Conservation (phyloP, 2,113 vertebrate species). For the Ctenomys sociabilis region DNA sequence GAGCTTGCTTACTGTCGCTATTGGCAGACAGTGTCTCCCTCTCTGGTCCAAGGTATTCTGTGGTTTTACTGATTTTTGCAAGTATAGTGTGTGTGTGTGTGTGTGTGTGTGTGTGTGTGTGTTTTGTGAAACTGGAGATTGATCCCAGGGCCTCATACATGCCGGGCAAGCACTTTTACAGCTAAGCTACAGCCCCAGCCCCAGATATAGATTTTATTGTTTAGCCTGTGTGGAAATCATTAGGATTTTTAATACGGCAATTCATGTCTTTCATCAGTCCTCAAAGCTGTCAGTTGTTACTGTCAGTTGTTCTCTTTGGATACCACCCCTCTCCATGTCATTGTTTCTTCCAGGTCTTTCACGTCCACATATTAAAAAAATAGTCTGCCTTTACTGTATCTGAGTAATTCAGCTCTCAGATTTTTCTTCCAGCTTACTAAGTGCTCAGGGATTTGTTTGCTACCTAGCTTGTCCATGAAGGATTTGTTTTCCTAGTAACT, state of each 20-base stretch:
- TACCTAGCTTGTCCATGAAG: not conserved
- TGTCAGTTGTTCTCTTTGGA: slow-evolving; percentile 38
- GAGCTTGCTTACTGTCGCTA: not conserved
- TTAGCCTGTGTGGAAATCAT: not conserved
- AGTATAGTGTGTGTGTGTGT: not conserved
- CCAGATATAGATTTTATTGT: not conserved
- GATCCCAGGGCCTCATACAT: not conserved
- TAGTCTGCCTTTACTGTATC: not conserved
- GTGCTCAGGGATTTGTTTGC: not conserved
- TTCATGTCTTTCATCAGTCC: slow-evolving; percentile 7
- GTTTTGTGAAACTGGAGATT: not conserved
- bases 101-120: not conserved
- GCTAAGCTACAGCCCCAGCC: not conserved
- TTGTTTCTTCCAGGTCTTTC: not conserved
- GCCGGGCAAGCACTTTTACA: not conserved
- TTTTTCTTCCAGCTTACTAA: not conserved
- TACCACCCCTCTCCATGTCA: not conserved
- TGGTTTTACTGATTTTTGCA: not conserved
- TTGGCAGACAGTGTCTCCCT: not conserved
- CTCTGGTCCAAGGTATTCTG: not conserved
- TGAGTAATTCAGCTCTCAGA: not conserved
- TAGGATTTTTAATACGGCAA: slow-evolving; percentile 26
- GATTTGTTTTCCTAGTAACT: not conserved
- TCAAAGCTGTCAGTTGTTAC: not conserved
- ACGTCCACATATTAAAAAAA: not conserved